phyloP scores from a whole-genome alignment of 92 coral and sea anemone genomes.

The Zoanthus sansibaricus region DNA sequence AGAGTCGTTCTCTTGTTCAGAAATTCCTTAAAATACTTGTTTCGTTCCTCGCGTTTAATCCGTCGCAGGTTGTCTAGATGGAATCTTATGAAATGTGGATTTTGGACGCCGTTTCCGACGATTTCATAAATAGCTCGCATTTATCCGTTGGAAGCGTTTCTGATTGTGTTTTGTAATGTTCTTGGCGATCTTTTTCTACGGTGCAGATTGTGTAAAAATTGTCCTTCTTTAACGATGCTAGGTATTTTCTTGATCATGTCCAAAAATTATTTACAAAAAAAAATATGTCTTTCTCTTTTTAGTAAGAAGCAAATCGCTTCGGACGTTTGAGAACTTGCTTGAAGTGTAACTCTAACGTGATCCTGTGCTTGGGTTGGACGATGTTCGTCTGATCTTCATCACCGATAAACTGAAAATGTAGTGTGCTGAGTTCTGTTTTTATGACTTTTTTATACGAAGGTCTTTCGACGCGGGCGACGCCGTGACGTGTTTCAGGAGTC shows the following conservation, averaged over 20 bases:
- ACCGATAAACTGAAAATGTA: neutral
- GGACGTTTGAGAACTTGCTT: neutral
- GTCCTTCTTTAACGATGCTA: neutral
- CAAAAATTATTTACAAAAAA: too few relatives aligned
- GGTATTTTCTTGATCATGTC: neutral
- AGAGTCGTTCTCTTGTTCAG: too few relatives aligned
- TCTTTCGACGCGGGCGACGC: neutral
- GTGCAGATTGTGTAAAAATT: neutral
- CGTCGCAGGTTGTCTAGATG: too few relatives aligned
- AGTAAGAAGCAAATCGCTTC: neutral
- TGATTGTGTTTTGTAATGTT: neutral
- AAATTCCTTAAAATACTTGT: too few relatives aligned
- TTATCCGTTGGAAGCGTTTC: neutral
- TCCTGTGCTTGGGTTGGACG: constrained; percentile 11
- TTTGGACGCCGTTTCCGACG: too few relatives aligned
- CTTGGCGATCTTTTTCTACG: neutral
- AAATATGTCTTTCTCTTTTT: neutral
- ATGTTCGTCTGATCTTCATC: constrained; percentile 13
- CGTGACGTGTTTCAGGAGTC: neutral
- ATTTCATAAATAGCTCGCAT: too few relatives aligned
- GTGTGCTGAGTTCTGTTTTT: neutral
- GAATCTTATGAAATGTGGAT: too few relatives aligned
- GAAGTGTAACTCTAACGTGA: constrained; percentile 14
- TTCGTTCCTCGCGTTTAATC: too few relatives aligned
- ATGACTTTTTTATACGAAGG: neutral